phyloP scores from a whole-genome alignment of 2,797 vertebrate genomes.

The Tenualosa thibaudeaui region DNA sequence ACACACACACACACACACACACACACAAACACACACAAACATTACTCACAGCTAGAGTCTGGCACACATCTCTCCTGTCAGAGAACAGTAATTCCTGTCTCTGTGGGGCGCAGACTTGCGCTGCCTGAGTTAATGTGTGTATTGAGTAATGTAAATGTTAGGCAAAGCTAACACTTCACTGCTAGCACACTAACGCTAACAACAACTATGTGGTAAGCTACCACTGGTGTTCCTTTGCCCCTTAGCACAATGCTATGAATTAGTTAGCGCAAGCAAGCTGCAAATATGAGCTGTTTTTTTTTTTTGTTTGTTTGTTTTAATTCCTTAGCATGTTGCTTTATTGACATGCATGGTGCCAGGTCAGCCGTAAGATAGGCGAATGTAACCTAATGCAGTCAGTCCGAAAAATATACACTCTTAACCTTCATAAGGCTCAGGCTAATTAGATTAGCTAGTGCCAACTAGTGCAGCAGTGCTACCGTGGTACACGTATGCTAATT shows the following conservation, averaged over 20 bases:
- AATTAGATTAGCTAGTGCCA: not conserved
- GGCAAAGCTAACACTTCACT: not conserved
- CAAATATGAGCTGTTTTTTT: not conserved
- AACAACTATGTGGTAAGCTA: too few species aligned
- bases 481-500: not conserved
- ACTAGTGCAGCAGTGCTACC: too few species aligned
- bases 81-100: not conserved
- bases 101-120: too few species aligned
- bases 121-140: not conserved
- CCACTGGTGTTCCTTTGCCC: too few species aligned
- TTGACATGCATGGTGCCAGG: not conserved
- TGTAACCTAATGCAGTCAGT: not conserved
- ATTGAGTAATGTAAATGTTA: not conserved
- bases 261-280: not conserved
- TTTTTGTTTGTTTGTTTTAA: not conserved
- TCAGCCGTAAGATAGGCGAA: not conserved
- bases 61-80: not conserved
- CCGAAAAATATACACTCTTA: not conserved
- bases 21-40: not conserved
- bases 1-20: not conserved
- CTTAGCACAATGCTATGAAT: not conserved
- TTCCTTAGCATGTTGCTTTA: not conserved
- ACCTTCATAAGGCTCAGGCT: conserved; percentile 3
- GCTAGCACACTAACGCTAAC: not conserved
- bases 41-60: not conserved